Conservation (phyloP, 1,140 invertebrate species). For the Sinonovacula constricta region DNA sequence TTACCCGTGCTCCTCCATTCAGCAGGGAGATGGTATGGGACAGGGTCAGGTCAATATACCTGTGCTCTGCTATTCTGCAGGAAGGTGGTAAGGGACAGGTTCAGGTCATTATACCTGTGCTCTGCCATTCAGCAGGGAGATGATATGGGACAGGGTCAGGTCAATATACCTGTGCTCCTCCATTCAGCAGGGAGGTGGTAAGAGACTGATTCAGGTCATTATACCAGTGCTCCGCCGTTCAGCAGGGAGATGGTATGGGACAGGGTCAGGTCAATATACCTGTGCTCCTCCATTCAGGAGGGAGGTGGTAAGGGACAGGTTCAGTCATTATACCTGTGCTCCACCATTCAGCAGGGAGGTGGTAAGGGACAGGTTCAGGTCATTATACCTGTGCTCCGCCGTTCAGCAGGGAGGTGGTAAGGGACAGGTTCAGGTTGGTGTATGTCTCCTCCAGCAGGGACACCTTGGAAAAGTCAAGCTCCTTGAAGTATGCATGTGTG, state of each 20-base stretch:
- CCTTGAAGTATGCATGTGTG: slow-evolving; percentile 97
- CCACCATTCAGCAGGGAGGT: slow-evolving; percentile 83
- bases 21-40: slow-evolving; percentile 86
- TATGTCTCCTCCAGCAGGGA: slow-evolving; percentile 95
- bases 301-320: slow-evolving; percentile 87
- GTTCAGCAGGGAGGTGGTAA: slow-evolving; percentile 84
- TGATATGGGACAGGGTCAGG: no score
- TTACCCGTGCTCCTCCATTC: slow-evolving; percentile 84
- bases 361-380: slow-evolving; percentile 91
- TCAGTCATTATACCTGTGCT: slow-evolving; percentile 88
- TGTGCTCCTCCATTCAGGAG: slow-evolving; percentile 85
- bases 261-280: no score
- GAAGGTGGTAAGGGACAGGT: no score
- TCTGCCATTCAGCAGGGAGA: no score
- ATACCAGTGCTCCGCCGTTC: no score
- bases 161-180: not conserved
- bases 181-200: not conserved
- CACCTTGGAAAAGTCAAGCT: slow-evolving; percentile 83
- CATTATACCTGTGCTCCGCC: slow-evolving; percentile 85
- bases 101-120: no score
- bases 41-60: slow-evolving; percentile 93
- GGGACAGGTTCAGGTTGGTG: slow-evolving; percentile 92
- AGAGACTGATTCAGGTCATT: no score
- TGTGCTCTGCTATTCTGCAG: no score
- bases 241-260: no score